These are phyloP conservation scores for Herminia tarsipennalis DNA, from an alignment of 2,888 invertebrate species.

Conservation along the genomic window DNA sequence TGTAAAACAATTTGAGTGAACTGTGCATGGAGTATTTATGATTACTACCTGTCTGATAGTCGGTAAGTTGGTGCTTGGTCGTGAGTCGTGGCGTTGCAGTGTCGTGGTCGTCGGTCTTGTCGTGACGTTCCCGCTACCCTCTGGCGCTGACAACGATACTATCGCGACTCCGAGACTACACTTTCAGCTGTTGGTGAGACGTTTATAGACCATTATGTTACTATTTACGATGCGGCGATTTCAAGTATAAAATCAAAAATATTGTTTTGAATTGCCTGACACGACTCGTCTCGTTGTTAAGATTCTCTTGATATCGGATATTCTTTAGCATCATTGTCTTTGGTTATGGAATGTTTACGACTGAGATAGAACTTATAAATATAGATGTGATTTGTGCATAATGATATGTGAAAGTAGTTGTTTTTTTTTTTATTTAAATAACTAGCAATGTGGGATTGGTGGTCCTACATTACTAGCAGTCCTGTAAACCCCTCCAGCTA, in stretches of 20 bases:
- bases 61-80: conserved; percentile 24
- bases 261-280: conserved; percentile 21
- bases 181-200: conserved; percentile 59
- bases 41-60: conserved; percentile 27
- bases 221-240: conserved; percentile 59
- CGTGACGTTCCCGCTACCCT: conserved; percentile 55
- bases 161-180: conserved; percentile 60
- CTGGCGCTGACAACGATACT: conserved; percentile 57
- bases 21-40: conserved; percentile 22
- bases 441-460: too few species aligned
- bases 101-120: conserved; percentile 35
- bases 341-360: too few species aligned
- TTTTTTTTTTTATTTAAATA: too few species aligned
- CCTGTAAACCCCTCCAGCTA: too few species aligned
- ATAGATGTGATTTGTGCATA: too few species aligned
- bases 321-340: background rate
- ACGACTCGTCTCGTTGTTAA: background rate
- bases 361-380: too few species aligned
- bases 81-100: conserved; percentile 27
- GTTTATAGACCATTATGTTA: conserved; percentile 66
- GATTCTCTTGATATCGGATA: conserved; percentile 3
- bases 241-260: conserved; percentile 46
- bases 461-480: too few species aligned
- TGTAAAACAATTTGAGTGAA: conserved; percentile 1
- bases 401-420: too few species aligned